Evolutionary conservation across 2,888 invertebrate species (phyloP), one percentile per base, ranked within the genome.

Genomic region (Noctua comes): DNA sequence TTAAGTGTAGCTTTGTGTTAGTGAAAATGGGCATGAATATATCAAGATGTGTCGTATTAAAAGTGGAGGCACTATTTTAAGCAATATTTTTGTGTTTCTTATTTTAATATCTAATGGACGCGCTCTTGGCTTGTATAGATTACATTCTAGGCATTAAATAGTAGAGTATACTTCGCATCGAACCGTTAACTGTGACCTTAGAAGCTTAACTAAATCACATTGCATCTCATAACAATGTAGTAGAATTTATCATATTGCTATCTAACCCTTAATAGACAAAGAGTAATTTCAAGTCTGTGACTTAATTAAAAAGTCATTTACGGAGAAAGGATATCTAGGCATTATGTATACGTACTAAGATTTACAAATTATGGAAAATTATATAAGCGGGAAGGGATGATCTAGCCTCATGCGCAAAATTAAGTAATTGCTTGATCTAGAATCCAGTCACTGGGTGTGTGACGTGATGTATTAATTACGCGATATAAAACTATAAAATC

Each of bases 61-160:
- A 80, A 68, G 43, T 76, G 64, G 84, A 88, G 90, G 88, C 89
- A 88, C 90, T 82, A 82, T 83, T 78, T 70, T 68, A 89, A 89
- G 88, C 86, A 86, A 69, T 4, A 81, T 79, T 66, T 78, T 72
- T 0, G 84, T 68, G 71, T 84, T 70, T 76, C 62, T 82, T 69
- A 76, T 54, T 51, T 81, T 85, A 84, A 82, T 80, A 88, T 79
- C 89, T 88, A 89, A 88, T 89, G 89, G 89, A 89, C 89, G 90
- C 89, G 84, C 82, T 88, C 83, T 85, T 86, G 73, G 79, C 76
- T 81, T 81, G 69, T 75, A 81, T 76, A 82, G 73, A 83, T 84
- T 84, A 84, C 43, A 81, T 79, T 81, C 81, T 85, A 89, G 78
- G 77, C 80, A 80, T 82, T 89, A 80, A 48, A 80, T 77, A 81